phyloP scores from a whole-genome alignment of 2,888 invertebrate genomes.

The Ephialtes manifestator region DNA sequence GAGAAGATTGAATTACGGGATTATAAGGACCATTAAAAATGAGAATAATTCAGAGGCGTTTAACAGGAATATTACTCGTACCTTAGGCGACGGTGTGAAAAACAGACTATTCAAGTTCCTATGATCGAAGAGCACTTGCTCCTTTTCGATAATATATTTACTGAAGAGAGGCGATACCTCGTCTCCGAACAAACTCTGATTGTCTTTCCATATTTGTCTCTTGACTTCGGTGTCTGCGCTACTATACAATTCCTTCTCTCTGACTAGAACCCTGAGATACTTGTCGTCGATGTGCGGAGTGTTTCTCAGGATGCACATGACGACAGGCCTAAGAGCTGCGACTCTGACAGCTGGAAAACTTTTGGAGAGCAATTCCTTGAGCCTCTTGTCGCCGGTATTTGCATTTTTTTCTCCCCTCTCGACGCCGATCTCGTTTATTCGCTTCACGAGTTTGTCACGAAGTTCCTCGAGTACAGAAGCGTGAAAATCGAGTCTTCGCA shows the following conservation, averaged over 20 bases:
- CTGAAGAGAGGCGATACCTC: constrained; percentile 98
- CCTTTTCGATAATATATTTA: constrained; percentile 97
- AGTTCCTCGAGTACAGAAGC: constrained; percentile 95
- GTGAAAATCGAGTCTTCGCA: constrained; percentile 97
- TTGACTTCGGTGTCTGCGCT: constrained; percentile 99
- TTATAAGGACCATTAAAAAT: too few species aligned
- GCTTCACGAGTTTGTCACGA: constrained; percentile 87
- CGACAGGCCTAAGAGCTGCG: constrained; percentile 95
- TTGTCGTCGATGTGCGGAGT: constrained; percentile 97
- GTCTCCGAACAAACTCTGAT: constrained; percentile 98
- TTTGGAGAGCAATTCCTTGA: constrained; percentile 95
- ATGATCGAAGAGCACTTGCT: constrained; percentile 96
- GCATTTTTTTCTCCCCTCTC: constrained; percentile 88
- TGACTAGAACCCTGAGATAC: constrained; percentile 91
- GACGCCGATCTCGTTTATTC: constrained; percentile 94
- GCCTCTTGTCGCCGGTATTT: constrained; percentile 92
- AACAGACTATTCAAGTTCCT: constrained; percentile 93
- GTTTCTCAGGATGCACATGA: constrained; percentile 97
- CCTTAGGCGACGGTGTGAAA: constrained; percentile 97
- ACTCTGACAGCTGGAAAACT: constrained; percentile 98
- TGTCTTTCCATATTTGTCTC: constrained; percentile 99
- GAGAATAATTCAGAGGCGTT: neutral
- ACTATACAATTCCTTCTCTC: constrained; percentile 95
- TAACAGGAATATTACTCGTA: constrained; percentile 80
- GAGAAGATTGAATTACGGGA: too few species aligned